Evolutionary conservation across 2,797 vertebrate genomes (phyloP).

Genomic region (Eulemur albifrons): DNA sequence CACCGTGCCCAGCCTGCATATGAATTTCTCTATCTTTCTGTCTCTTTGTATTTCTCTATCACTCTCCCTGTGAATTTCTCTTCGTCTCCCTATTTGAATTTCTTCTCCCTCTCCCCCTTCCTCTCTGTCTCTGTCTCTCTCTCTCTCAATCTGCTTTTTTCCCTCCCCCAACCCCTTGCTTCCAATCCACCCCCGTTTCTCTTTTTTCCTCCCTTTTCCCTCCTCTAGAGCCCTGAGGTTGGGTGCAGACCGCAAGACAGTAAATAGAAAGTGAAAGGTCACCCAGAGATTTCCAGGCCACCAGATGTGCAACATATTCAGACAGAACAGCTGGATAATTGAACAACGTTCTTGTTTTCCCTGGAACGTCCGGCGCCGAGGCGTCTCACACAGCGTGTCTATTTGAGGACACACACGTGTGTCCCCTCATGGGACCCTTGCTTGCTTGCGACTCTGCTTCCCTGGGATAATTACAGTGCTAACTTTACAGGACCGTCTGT

Average conservation of each 20-base stretch:
- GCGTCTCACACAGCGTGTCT: neutral
- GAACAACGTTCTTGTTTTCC: slow-evolving; percentile 29
- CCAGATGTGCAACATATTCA: slow-evolving; percentile 55
- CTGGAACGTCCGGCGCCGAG: fast-evolving
- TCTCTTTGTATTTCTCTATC: neutral
- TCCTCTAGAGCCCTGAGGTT: neutral
- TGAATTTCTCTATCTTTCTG: neutral
- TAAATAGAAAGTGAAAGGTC: slow-evolving; percentile 29
- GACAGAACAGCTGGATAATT: slow-evolving; percentile 49
- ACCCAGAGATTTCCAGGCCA: neutral
- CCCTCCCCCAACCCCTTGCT: no score
- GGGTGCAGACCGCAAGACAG: neutral
- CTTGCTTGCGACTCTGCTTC: neutral
- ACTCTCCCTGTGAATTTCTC: neutral
- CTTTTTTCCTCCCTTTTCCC: neutral
- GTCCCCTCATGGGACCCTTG: neutral
- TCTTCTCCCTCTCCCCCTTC: no score
- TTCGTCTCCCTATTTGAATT: neutral
- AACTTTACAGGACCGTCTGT: neutral
- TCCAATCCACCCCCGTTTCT: neutral
- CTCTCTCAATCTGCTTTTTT: neutral
- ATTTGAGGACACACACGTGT: neutral
- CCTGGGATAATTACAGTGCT: slow-evolving; percentile 6
- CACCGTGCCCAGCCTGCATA: neutral
- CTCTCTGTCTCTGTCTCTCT: no score